A percentile compares a stretch with the other conserved stretches of the same genome.
Conservation (phyloP, 2,888 invertebrate genomes). For the Ichneumon xanthorius region DNA sequence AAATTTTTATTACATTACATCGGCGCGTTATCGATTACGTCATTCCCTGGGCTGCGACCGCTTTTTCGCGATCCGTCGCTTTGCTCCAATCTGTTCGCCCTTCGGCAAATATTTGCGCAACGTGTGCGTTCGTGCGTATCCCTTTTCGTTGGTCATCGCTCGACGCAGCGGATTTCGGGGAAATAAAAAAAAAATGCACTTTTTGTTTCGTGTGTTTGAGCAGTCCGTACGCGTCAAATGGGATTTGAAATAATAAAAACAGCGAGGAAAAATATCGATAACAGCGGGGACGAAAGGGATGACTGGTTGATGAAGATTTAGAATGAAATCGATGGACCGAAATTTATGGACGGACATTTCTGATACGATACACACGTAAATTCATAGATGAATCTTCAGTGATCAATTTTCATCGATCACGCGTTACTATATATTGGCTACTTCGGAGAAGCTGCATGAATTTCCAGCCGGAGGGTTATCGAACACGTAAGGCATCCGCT, state of each 20-base stretch:
- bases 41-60: conserved; percentile 30
- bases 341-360: neutral
- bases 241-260: conserved; percentile 2
- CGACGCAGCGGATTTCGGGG: conserved; percentile 1
- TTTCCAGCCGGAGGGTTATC: conserved; percentile 27
- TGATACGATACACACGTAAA: neutral
- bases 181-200: conserved; percentile 12
- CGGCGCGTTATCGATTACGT: conserved; percentile 50
- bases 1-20: conserved; percentile 65
- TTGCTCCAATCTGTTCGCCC: conserved; percentile 11
- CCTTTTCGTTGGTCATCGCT: conserved; percentile 13
- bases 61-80: conserved; percentile 24
- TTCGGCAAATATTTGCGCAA: conserved; percentile 42
- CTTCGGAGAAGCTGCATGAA: conserved; percentile 5
- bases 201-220: conserved; percentile 42
- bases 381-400: conserved; percentile 17
- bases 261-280: neutral
- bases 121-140: conserved; percentile 13
- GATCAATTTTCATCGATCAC: conserved; percentile 45
- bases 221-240: conserved; percentile 17
- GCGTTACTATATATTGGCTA: conserved; percentile 24
- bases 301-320: neutral
- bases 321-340: conserved; percentile 7
- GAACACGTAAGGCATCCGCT: conserved; percentile 18
- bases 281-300: neutral